These are phyloP conservation scores for Gallinago solitaria DNA, from an alignment of 2,797 vertebrate species.

Conservation along the genomic window DNA sequence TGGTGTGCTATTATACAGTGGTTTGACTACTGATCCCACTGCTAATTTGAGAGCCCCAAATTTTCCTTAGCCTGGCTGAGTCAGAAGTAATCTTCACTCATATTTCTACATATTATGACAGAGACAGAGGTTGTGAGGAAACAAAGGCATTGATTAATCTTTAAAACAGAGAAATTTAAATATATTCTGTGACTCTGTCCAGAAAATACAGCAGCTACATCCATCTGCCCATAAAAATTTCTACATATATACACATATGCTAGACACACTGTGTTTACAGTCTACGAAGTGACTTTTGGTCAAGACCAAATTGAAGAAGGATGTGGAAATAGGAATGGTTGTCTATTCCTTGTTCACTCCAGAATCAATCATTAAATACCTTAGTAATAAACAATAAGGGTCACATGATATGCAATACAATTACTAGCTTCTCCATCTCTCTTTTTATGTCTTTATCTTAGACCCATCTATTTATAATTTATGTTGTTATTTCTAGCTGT, in stretches of 20 bases:
- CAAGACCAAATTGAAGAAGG: not conserved
- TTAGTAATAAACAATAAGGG: not conserved
- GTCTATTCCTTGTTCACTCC: not conserved
- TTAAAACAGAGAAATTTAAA: not conserved
- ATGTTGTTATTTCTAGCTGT: not conserved
- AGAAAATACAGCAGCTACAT: not conserved
- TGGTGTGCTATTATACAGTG: not conserved
- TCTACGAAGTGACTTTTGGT: not conserved
- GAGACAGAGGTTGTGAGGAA: not conserved
- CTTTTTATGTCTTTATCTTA: not conserved
- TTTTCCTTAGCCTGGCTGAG: not conserved
- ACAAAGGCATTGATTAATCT: not conserved
- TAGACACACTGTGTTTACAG: not conserved
- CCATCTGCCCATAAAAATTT: not conserved
- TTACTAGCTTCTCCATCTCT: not conserved
- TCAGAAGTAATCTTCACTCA: not conserved
- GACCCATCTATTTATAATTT: conserved; percentile 11
- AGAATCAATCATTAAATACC: not conserved
- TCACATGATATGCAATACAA: not conserved
- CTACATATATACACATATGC: not conserved
- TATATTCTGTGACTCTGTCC: not conserved
- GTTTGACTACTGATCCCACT: not conserved
- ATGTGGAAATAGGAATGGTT: not conserved
- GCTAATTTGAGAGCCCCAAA: not conserved
- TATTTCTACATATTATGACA: not conserved